phyloP scores from a whole-genome alignment of 2,888 invertebrate genomes.

The Archips xylosteana region DNA sequence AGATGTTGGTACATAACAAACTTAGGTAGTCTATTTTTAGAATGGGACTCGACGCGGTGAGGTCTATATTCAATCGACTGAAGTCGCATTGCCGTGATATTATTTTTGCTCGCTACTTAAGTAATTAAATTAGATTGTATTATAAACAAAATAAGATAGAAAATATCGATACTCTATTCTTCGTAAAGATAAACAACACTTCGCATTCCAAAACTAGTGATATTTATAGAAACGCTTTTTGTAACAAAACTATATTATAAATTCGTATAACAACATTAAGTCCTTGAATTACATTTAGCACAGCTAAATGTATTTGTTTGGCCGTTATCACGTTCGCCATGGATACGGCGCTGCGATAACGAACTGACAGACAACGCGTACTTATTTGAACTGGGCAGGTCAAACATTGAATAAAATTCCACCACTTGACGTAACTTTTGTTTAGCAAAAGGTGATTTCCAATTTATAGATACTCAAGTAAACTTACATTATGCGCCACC shows the following conservation, averaged over 20 bases:
- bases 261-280: slow-evolving; percentile 3
- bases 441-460: slow-evolving; percentile 10
- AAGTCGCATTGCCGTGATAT: background rate
- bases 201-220: background rate
- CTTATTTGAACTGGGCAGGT: slow-evolving; percentile 27
- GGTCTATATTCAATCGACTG: slow-evolving; percentile 7
- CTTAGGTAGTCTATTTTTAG: slow-evolving; percentile 21
- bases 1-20: background rate
- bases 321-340: slow-evolving; percentile 34
- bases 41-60: slow-evolving; percentile 2
- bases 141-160: background rate
- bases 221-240: background rate
- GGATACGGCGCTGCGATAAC: slow-evolving; percentile 33
- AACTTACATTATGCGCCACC: background rate
- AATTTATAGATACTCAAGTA: background rate
- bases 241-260: background rate
- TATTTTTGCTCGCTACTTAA: background rate
- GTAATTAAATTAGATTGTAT: background rate
- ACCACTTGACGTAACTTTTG: slow-evolving; percentile 13
- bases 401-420: slow-evolving; percentile 29
- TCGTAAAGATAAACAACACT: background rate
- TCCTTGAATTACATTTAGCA: slow-evolving; percentile 35
- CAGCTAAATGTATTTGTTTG: slow-evolving; percentile 26
- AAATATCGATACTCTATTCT: background rate
- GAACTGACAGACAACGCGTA: slow-evolving; percentile 24